Evolutionary conservation across 2,113 vertebrate species (phyloP).

Genomic region (Atlantisia rogersi): DNA sequence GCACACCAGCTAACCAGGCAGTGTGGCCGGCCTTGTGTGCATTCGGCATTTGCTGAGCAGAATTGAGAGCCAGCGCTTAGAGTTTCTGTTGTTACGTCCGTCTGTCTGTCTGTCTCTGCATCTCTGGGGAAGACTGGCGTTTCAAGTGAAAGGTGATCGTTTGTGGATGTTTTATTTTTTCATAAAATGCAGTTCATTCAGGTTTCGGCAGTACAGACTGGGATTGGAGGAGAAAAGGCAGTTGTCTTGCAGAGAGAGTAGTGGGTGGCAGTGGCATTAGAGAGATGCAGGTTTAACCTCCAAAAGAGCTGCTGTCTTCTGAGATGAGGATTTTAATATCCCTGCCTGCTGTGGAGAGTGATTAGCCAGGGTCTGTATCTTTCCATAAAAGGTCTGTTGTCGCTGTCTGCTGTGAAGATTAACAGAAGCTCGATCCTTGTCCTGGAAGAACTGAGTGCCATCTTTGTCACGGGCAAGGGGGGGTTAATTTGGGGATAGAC

Average conservation of each 20-base stretch:
- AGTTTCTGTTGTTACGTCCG: neutral
- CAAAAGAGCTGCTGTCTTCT: neutral
- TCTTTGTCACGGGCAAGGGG: neutral
- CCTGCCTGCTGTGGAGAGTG: neutral
- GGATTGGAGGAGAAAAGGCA: neutral
- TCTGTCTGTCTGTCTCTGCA: conserved; percentile 50
- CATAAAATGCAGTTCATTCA: neutral
- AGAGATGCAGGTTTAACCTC: neutral
- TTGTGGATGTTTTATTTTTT: neutral
- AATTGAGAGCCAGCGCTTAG: conserved; percentile 8
- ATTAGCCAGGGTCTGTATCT: neutral
- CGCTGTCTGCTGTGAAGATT: conserved; percentile 34
- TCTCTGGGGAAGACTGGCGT: conserved; percentile 46
- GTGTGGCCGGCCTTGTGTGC: neutral
- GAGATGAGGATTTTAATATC: conserved; percentile 3
- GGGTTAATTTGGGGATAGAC: conserved; percentile 36
- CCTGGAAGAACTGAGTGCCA: neutral
- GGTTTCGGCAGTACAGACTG: neutral
- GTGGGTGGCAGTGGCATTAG: neutral
- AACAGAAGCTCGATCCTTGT: conserved; percentile 27
- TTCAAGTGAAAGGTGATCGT: conserved; percentile 61
- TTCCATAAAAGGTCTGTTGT: conserved; percentile 45
- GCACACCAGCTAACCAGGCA: conserved; percentile 1
- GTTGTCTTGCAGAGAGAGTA: neutral
- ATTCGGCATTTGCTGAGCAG: neutral